A percentile compares a stretch with the other conserved stretches of the same genome.
These are phyloP conservation scores for Tholera decimalis DNA, from an alignment of 2,888 invertebrate species.

Conservation along the genomic window DNA sequence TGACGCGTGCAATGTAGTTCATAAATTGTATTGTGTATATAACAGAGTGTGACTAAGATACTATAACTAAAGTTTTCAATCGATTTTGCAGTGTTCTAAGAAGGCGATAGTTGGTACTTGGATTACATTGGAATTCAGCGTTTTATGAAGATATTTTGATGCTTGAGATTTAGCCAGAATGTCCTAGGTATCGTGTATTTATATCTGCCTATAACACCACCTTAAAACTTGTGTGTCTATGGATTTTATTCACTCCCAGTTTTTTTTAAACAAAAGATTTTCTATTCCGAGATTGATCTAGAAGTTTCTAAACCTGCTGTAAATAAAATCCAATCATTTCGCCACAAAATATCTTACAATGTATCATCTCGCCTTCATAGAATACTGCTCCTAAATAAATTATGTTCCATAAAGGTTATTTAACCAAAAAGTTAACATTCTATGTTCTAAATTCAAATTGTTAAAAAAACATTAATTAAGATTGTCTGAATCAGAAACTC, in stretches of 20 bases:
- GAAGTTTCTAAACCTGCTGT: neutral
- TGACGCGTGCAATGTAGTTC: slow-evolving; percentile 86
- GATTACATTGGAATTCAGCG: neutral
- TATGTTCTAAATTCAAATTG: slow-evolving; percentile 39
- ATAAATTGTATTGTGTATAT: slow-evolving; percentile 65
- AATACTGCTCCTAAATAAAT: slow-evolving; percentile 45
- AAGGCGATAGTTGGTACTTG: slow-evolving; percentile 32
- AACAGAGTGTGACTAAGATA: slow-evolving; percentile 57
- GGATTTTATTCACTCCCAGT: neutral
- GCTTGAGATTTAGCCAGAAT: neutral
- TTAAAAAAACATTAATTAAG: slow-evolving; percentile 44
- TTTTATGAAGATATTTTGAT: neutral
- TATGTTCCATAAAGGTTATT: slow-evolving; percentile 41
- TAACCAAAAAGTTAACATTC: slow-evolving; percentile 52
- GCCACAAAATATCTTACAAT: neutral
- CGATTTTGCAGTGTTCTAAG: slow-evolving; percentile 53
- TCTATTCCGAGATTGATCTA: neutral
- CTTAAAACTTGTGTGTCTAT: neutral
- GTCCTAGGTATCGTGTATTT: neutral
- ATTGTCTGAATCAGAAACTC: slow-evolving; percentile 42
- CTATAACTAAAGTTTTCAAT: slow-evolving; percentile 46
- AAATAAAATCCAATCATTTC: neutral
- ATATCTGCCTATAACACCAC: neutral
- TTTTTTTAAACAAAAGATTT: neutral
- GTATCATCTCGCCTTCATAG: slow-evolving; percentile 45